Conservation (phyloP, 2,888 invertebrate genomes). For the Entomobrya proxima region DNA sequence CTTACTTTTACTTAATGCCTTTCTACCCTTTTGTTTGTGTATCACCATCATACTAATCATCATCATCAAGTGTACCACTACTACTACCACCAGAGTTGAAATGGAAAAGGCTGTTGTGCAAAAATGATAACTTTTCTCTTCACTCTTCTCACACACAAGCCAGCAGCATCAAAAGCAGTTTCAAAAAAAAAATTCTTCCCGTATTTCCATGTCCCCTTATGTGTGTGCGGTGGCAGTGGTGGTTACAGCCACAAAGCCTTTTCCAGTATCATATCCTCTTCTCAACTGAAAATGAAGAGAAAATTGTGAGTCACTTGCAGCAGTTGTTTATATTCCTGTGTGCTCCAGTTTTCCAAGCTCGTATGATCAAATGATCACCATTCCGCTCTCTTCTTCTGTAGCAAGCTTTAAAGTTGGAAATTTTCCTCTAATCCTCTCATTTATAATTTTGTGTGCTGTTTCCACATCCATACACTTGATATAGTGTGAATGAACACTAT, state of each 20-base stretch:
- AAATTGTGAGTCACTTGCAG: conserved; percentile 60
- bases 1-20: conserved; percentile 41
- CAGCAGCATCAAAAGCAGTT: not conserved
- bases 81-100: too few relatives aligned
- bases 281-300: conserved; percentile 19
- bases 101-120: too few relatives aligned
- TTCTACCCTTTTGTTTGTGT: conserved; percentile 30
- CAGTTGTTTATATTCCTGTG: conserved; percentile 49
- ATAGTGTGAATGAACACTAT: not conserved
- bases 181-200: conserved; percentile 23
- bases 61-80: not conserved
- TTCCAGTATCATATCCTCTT: not conserved
- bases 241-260: conserved; percentile 56
- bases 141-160: not conserved
- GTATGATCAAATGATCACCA: not conserved
- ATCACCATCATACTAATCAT: conserved; percentile 31
- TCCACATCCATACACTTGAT: not conserved
- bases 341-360: not conserved
- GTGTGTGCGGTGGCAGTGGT: not conserved
- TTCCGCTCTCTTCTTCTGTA: not conserved
- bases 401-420: conserved; percentile 45
- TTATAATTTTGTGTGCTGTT: conserved; percentile 41
- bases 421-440: conserved; percentile 60
- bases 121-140: not conserved
- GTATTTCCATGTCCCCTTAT: not conserved